Base-by-base conservation (phyloP, 2,888 invertebrate genomes). In the Chymomyza fuscimana region DNA sequence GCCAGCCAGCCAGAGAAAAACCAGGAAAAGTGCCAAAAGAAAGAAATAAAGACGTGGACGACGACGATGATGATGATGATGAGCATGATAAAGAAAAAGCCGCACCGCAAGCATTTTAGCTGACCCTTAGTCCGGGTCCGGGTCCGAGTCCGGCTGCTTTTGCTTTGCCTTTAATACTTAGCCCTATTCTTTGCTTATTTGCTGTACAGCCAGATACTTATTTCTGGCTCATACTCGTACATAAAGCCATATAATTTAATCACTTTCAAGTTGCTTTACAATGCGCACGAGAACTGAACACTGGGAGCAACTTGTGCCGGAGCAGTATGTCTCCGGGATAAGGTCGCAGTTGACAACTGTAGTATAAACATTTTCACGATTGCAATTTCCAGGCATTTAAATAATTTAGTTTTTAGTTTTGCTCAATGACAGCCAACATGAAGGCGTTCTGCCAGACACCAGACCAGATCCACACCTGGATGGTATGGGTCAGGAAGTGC, bases 181-280 rank as follows among this genome's bases (percentile, higher is more conserved):
- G 40, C 12, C 40, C 40, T 46, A 46, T 46, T 12, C 40, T 46
- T 46, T 46, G 40, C 12, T 46, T 46, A 46, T 46, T 46, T 46
- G 40, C 40, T 7, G 40, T 10, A 10, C 12, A 46, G 12, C 12
- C 40, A 46, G 40, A 46, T 46, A 46, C 40, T 46, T 46, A 46
- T 46, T 46, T 46, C 40, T 46, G 50, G 70, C 62, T 70, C 78
- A 46, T 67, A 65, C 54, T 60, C 61, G 61, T 61, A 63, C 65
- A 52, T 60, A 78, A 70, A 70, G 25, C 59, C 59, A 54, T 54
- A 58, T 63, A 78, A 76, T 78, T 67, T 63, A 78, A 70, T 67
- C 78, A 78, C 22, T 60, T 74, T 70, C 59, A 67, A 76, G 78
- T 78, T 59, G 40, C 40, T 3, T 10, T 46, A 46, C 40, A 46